These are phyloP conservation scores for Oncorhynchus mykiss DNA, from an alignment of 2,113 vertebrate genomes.

Conservation along the genomic window DNA sequence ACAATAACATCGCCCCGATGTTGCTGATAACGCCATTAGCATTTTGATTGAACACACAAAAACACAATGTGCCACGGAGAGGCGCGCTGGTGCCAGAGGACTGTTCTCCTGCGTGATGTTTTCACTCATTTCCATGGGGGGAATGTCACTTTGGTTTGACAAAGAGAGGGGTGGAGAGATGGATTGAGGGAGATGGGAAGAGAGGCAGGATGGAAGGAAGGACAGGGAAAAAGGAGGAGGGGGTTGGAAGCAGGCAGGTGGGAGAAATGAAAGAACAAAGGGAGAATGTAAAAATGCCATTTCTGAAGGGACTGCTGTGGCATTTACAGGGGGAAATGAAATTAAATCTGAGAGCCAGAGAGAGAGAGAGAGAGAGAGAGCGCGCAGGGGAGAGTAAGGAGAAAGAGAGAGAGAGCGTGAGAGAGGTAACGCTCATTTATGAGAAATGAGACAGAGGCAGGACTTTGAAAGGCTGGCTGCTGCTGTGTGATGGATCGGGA, in stretches of 20 bases:
- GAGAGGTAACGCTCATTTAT: slow-evolving; percentile 65
- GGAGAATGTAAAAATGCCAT: slow-evolving; percentile 73
- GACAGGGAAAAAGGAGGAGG: slow-evolving; percentile 43
- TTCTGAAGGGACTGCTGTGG: slow-evolving; percentile 72
- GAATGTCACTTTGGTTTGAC: slow-evolving; percentile 79
- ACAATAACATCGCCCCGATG: slow-evolving; percentile 87
- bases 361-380: slow-evolving; percentile 63
- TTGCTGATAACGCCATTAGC: slow-evolving; percentile 88
- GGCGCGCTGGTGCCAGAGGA: slow-evolving; percentile 85
- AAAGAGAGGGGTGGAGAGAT: slow-evolving; percentile 29
- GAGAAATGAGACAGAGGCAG: slow-evolving; percentile 59
- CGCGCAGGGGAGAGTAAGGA: not conserved
- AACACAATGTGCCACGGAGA: slow-evolving; percentile 74
- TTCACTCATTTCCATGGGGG: slow-evolving; percentile 63
- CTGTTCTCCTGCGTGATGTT: slow-evolving; percentile 64
- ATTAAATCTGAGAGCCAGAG: slow-evolving; percentile 70
- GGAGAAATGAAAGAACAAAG: slow-evolving; percentile 73
- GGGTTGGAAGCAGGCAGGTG: not conserved
- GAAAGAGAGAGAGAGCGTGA: slow-evolving; percentile 52
- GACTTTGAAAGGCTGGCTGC: slow-evolving; percentile 33
- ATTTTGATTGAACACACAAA: slow-evolving; percentile 91
- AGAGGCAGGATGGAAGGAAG: slow-evolving; percentile 57
- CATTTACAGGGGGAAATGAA: slow-evolving; percentile 68
- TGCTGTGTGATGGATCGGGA: slow-evolving; percentile 61
- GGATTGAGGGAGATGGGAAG: slow-evolving; percentile 44